These are phyloP conservation scores for Caracal caracal DNA, from an alignment of 2,113 vertebrate genomes.

Conservation along the genomic window DNA sequence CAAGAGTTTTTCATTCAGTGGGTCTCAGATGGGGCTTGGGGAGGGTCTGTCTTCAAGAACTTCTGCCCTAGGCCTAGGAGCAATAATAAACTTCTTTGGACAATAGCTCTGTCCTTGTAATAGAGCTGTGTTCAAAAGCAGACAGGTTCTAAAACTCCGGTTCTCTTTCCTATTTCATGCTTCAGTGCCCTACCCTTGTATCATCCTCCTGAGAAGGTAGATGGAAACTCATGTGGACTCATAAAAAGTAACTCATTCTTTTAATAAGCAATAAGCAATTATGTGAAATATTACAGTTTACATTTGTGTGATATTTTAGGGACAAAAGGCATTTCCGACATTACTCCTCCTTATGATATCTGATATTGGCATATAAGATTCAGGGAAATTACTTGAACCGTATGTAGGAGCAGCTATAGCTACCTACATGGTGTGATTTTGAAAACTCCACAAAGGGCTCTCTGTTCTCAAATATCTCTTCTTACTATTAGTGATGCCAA, in stretches of 20 bases:
- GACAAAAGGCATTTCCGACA: neutral
- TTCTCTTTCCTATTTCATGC: neutral
- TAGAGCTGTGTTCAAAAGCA: neutral
- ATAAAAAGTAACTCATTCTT: slow-evolving; percentile 3
- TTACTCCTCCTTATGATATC: neutral
- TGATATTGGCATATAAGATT: neutral
- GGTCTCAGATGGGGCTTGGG: neutral
- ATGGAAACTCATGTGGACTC: neutral
- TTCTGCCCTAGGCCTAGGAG: neutral
- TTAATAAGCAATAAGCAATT: neutral
- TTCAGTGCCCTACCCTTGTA: neutral
- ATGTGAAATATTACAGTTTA: neutral
- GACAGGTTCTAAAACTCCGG: neutral
- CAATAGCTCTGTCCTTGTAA: neutral
- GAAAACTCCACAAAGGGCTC: neutral
- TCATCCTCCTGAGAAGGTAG: neutral
- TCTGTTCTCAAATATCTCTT: slow-evolving; percentile 3
- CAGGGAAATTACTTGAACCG: neutral
- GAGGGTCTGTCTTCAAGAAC: neutral
- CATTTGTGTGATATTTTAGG: neutral
- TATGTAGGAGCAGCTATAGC: neutral
- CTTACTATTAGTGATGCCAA: neutral
- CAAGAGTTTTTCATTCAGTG: neutral
- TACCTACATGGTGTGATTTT: neutral
- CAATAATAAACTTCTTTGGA: neutral